These are phyloP conservation scores for Pterois miles DNA, from an alignment of 2,797 vertebrate genomes.

Conservation along the genomic window DNA sequence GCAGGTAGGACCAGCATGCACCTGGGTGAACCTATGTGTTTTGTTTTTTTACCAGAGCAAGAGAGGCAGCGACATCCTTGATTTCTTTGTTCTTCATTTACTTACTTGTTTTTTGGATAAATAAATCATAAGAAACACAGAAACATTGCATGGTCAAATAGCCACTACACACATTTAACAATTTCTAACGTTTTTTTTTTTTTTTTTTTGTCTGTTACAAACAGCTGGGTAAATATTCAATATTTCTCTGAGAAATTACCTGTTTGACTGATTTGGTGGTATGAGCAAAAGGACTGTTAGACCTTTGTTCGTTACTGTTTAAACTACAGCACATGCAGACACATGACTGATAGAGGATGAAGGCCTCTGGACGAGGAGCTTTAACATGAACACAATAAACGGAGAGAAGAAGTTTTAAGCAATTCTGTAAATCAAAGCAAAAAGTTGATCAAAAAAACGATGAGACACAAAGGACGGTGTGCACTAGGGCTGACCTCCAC, in stretches of 20 bases:
- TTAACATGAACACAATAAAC: neutral
- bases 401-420: neutral
- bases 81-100: no score
- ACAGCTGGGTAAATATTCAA: neutral
- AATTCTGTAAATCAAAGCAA: neutral
- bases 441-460: slow-evolving; percentile 5
- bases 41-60: no score
- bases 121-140: no score
- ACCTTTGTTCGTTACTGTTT: neutral
- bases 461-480: slow-evolving; percentile 3
- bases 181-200: neutral
- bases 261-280: neutral
- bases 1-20: no score
- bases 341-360: neutral
- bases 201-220: neutral
- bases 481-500: neutral
- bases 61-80: no score
- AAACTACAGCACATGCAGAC: neutral
- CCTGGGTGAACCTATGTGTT: no score
- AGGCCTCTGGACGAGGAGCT: neutral
- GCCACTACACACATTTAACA: neutral
- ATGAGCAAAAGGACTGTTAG: neutral
- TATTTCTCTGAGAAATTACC: neutral
- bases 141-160: no score
- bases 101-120: no score